Evolutionary conservation across 1,140 invertebrate species (phyloP).

Genomic region (Branchinecta lynchi): DNA sequence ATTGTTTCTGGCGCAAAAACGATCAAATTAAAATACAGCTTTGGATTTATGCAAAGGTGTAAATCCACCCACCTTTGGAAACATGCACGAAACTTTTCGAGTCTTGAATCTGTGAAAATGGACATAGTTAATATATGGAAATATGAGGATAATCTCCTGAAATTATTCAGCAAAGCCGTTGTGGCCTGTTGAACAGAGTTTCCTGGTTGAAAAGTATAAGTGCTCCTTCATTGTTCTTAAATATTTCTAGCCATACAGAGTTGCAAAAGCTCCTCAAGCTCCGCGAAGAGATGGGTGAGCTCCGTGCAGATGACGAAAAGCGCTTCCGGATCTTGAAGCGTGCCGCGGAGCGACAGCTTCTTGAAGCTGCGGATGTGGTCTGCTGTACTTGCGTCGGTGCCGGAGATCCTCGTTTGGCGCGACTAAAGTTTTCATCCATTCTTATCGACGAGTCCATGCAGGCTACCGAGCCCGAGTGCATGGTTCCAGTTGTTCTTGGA

Average conservation of each 20-base stretch:
- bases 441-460: constrained; percentile 86
- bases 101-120: no score
- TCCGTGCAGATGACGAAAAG: constrained; percentile 67
- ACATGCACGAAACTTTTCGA: no score
- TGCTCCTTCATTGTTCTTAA: no score
- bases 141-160: no score
- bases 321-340: constrained; percentile 82
- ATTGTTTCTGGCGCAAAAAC: no score
- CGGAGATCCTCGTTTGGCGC: constrained; percentile 76
- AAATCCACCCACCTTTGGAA: no score
- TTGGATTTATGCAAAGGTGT: no score
- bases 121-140: no score
- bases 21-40: no score
- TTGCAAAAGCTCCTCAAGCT: constrained; percentile 88
- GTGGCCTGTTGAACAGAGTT: no score
- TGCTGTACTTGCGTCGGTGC: constrained; percentile 98
- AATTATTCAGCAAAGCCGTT: no score
- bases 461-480: constrained; percentile 93
- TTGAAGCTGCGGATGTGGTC: constrained; percentile 94
- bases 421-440: constrained; percentile 91
- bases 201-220: no score
- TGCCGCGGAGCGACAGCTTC: constrained; percentile 72
- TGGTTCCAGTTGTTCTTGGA: constrained; percentile 96
- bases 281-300: constrained; percentile 92
- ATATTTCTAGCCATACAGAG: constrained; percentile 46